These are phyloP conservation scores for Chaetura pelagica DNA, from an alignment of 2,113 vertebrate genomes.

Conservation along the genomic window DNA sequence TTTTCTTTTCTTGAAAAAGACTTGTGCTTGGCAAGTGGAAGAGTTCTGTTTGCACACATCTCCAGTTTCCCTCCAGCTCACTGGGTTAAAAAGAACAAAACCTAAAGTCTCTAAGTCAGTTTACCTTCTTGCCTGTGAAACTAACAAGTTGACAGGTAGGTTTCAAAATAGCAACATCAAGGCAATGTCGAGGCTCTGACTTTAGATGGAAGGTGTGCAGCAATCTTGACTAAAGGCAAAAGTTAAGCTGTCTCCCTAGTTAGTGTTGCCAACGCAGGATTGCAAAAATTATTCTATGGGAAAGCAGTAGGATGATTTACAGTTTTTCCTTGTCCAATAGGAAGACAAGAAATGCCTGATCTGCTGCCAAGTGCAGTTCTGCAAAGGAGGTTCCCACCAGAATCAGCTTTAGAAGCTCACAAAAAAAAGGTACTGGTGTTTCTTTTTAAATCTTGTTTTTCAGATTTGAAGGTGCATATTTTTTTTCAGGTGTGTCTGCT, in stretches of 20 bases:
- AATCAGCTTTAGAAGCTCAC: neutral
- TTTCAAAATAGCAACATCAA: slow-evolving; percentile 21
- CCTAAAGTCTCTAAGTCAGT: neutral
- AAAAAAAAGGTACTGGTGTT: neutral
- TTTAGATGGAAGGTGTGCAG: neutral
- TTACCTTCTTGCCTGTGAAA: neutral
- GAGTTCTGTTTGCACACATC: neutral
- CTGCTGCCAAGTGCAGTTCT: slow-evolving; percentile 23
- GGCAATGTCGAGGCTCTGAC: neutral
- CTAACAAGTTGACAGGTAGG: neutral
- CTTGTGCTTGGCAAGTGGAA: neutral
- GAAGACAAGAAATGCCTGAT: neutral
- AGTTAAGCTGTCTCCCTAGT: neutral
- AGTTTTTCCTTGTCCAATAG: neutral
- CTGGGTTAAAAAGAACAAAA: neutral
- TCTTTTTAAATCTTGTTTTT: neutral
- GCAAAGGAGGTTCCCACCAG: neutral
- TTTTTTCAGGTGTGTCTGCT: neutral
- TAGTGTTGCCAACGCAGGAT: neutral
- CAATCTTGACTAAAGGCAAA: slow-evolving; percentile 11
- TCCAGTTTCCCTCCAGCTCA: neutral
- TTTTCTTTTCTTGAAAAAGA: neutral
- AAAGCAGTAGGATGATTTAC: slow-evolving; percentile 52
- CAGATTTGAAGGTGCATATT: neutral
- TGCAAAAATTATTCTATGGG: slow-evolving; percentile 39